phyloP scores from a whole-genome alignment of 2,797 vertebrate genomes.

The Mus minutoides region DNA sequence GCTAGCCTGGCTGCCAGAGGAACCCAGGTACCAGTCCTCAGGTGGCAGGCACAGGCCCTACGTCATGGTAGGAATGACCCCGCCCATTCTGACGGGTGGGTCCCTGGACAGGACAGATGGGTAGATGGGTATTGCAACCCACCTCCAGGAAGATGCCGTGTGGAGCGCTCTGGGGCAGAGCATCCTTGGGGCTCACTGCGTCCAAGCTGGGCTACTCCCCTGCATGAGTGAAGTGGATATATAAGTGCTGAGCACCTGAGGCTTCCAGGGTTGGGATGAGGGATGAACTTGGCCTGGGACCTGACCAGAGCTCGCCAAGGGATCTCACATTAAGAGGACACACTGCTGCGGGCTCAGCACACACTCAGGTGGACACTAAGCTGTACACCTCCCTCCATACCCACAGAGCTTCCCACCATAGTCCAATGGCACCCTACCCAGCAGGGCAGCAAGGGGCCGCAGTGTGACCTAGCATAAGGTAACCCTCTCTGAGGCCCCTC shows the following conservation, averaged over 20 bases:
- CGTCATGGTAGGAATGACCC: no score
- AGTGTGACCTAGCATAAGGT: neutral
- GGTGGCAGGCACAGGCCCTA: neutral
- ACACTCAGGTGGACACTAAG: neutral
- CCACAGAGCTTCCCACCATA: neutral
- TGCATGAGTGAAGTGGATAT: fast-evolving
- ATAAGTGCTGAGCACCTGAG: neutral
- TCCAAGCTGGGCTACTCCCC: neutral
- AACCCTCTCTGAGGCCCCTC: neutral
- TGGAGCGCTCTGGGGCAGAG: neutral
- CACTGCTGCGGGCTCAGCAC: neutral
- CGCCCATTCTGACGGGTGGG: neutral
- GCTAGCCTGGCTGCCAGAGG: neutral
- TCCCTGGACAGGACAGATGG: neutral
- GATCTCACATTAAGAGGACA: neutral
- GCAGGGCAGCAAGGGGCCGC: neutral
- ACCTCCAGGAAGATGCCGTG: neutral
- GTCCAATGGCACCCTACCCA: neutral
- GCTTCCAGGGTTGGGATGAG: neutral
- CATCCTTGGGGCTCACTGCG: fast-evolving
- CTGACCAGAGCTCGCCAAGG: neutral
- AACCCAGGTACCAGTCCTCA: neutral
- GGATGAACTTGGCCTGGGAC: fast-evolving
- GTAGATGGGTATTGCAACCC: neutral
- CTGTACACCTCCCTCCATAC: neutral